A percentile compares a stretch with the other conserved stretches of the same genome.
Evolutionary conservation across 2,888 invertebrate genomes (phyloP).

Genomic region (Geophilus truncorum): DNA sequence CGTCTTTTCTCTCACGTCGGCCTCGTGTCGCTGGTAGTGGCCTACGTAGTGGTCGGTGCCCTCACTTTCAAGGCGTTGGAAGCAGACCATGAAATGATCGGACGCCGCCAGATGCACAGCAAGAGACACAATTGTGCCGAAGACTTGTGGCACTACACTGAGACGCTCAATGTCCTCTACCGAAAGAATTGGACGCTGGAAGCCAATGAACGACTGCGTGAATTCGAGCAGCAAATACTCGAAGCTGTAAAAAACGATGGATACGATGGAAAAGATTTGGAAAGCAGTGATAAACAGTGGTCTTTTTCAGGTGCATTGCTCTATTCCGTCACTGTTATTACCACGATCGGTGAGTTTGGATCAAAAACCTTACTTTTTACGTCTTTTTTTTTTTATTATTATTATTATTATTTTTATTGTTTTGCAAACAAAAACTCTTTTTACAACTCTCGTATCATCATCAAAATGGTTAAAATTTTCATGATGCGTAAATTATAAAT

Average conservation of each 20-base stretch:
- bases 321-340: conserved; percentile 79
- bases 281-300: conserved; percentile 59
- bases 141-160: conserved; percentile 56
- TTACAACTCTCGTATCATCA: no score
- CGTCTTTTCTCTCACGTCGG: conserved; percentile 65
- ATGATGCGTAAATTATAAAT: no score
- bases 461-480: no score
- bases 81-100: conserved; percentile 62
- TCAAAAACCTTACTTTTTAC: not conserved
- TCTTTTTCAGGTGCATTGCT: conserved; percentile 76
- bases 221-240: conserved; percentile 74
- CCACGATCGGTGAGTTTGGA: conserved; percentile 70
- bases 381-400: no score
- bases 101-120: conserved; percentile 53
- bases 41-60: conserved; percentile 69
- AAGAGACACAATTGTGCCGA: conserved; percentile 60
- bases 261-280: conserved; percentile 43
- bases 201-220: conserved; percentile 68
- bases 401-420: no score
- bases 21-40: conserved; percentile 64
- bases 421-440: no score
- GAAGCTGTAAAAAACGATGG: conserved; percentile 61
- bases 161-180: conserved; percentile 73
- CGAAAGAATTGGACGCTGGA: conserved; percentile 76
- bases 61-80: conserved; percentile 69